A percentile compares a stretch with the other conserved stretches of the same genome.
Evolutionary conservation across 1,140 invertebrate genomes (phyloP).

Genomic region (Drosophila willistoni): DNA sequence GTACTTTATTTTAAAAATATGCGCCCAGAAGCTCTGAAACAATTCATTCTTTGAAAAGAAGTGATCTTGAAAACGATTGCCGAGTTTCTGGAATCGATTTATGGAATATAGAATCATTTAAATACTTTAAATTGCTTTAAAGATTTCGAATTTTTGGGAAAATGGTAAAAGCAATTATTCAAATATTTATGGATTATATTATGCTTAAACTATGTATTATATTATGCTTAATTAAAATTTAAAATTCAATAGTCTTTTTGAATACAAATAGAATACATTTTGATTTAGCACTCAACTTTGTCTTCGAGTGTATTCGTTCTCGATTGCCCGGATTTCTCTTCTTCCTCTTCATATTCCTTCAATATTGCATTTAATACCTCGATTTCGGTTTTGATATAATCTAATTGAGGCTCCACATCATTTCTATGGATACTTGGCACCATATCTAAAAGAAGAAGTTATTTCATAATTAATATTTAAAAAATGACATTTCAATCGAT

Average conservation of each 20-base stretch:
- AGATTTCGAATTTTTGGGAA: too few relatives aligned
- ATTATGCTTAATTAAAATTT: too few relatives aligned
- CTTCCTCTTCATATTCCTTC: constrained; percentile 34
- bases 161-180: neutral
- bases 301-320: neutral
- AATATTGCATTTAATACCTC: constrained; percentile 63
- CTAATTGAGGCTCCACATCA: constrained; percentile 55
- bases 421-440: neutral
- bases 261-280: neutral
- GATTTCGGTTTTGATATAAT: constrained; percentile 71
- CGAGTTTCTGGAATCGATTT: too few relatives aligned
- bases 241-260: neutral
- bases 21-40: too few relatives aligned
- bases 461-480: neutral
- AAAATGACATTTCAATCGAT: neutral
- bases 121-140: too few relatives aligned
- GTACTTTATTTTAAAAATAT: too few relatives aligned
- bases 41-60: too few relatives aligned
- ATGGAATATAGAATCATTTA: too few relatives aligned
- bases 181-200: too few relatives aligned
- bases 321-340: neutral
- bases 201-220: too few relatives aligned
- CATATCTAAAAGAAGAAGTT: constrained; percentile 17
- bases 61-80: too few relatives aligned
- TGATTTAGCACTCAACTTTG: constrained; percentile 22